Evolutionary conservation across 2,113 vertebrate genomes (phyloP).

Genomic region (Oxyura jamaicensis): DNA sequence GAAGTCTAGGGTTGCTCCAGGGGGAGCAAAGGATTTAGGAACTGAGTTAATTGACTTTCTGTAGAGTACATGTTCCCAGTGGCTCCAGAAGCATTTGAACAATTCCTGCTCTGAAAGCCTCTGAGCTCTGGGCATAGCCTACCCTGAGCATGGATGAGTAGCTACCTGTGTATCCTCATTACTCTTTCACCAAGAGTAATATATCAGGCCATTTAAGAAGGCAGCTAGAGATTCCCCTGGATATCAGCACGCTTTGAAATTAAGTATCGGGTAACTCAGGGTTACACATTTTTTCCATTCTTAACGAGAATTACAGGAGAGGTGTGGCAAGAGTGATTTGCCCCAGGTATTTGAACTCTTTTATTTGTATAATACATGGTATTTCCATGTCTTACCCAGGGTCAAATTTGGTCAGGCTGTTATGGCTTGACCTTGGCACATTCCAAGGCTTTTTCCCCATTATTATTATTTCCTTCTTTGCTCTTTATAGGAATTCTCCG

Average conservation of each 20-base stretch:
- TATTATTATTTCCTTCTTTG: background rate
- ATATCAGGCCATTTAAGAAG: background rate
- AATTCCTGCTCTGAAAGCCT: background rate
- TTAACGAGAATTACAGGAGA: background rate
- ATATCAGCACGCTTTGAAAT: background rate
- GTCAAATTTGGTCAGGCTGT: background rate
- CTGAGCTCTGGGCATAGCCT: background rate
- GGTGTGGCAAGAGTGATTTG: background rate
- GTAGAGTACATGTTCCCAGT: background rate
- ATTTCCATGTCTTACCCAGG: constrained; percentile 17
- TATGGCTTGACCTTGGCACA: background rate
- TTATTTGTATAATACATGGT: background rate
- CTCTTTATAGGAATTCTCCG: constrained; percentile 21
- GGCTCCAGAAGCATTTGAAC: background rate
- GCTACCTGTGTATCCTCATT: background rate
- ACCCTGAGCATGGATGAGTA: background rate
- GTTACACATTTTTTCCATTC: constrained; percentile 26
- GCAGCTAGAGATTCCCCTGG: background rate
- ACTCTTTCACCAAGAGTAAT: background rate
- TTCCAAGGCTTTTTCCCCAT: constrained; percentile 15
- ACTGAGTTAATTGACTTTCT: background rate
- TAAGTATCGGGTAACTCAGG: background rate
- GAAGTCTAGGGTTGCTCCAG: background rate
- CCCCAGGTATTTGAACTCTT: constrained; percentile 11
- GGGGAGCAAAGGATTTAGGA: background rate